Conservation (phyloP, 2,113 vertebrate species). For the Triplophysa rosa region DNA sequence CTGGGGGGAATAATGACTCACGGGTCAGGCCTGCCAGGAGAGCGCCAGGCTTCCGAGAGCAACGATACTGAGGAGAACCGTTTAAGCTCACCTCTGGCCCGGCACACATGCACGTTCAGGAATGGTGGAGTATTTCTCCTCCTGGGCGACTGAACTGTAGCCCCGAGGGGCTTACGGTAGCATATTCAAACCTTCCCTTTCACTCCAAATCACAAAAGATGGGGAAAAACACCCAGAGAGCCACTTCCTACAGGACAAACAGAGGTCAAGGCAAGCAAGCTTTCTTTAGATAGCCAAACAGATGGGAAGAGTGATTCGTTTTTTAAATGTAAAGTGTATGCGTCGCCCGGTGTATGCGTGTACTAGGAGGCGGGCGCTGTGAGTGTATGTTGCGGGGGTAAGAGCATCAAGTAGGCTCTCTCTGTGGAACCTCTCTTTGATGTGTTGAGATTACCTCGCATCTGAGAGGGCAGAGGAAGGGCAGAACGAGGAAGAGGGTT, state of each 20-base stretch:
- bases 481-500: slow-evolving; percentile 46
- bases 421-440: slow-evolving; percentile 69
- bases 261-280: slow-evolving; percentile 65
- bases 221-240: slow-evolving; percentile 75
- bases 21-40: slow-evolving; percentile 66
- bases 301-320: slow-evolving; percentile 59
- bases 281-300: slow-evolving; percentile 64
- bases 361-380: slow-evolving; percentile 24
- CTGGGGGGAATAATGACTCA: slow-evolving; percentile 70
- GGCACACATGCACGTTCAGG: not conserved
- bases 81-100: slow-evolving; percentile 29
- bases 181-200: slow-evolving; percentile 70
- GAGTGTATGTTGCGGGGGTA: slow-evolving; percentile 26
- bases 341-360: slow-evolving; percentile 45
- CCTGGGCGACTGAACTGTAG: slow-evolving; percentile 51
- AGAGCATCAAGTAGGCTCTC: slow-evolving; percentile 56
- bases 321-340: slow-evolving; percentile 66
- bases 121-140: not conserved
- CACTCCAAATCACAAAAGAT: slow-evolving; percentile 82
- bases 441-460: slow-evolving; percentile 62
- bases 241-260: slow-evolving; percentile 68
- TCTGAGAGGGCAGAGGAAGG: slow-evolving; percentile 58
- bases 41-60: slow-evolving; percentile 35
- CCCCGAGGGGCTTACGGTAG: slow-evolving; percentile 64
- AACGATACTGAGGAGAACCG: slow-evolving; percentile 12